These are phyloP conservation scores for Trachurus trachurus DNA, from an alignment of 2,797 vertebrate species.

Conservation along the genomic window DNA sequence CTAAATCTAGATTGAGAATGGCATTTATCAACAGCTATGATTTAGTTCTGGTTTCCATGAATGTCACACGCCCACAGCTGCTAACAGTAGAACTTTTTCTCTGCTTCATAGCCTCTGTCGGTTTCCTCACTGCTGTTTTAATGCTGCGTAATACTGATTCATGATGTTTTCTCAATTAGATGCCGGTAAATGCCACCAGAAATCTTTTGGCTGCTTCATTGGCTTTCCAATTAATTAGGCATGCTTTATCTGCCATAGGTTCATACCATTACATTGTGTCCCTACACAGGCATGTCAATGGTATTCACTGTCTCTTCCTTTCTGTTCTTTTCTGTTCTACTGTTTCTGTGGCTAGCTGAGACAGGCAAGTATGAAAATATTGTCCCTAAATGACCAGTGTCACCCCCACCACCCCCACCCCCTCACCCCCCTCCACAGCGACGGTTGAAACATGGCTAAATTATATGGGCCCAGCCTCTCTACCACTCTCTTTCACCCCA, in stretches of 20 bases:
- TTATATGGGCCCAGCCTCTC: slow-evolving; percentile 47
- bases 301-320: slow-evolving; percentile 83
- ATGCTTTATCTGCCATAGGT: slow-evolving; percentile 42
- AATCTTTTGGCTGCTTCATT: background rate
- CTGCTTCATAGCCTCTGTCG: background rate
- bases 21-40: background rate
- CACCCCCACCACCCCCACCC: background rate
- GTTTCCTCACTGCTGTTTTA: background rate
- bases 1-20: background rate
- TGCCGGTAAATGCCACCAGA: background rate
- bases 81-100: background rate
- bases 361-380: slow-evolving; percentile 88
- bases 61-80: background rate
- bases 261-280: slow-evolving; percentile 66
- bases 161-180: background rate
- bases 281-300: slow-evolving; percentile 77
- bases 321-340: slow-evolving; percentile 80
- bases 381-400: slow-evolving; percentile 55
- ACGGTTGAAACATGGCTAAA: slow-evolving; percentile 66
- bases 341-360: slow-evolving; percentile 87
- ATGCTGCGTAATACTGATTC: background rate
- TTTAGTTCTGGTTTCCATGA: background rate
- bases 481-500: slow-evolving; percentile 45
- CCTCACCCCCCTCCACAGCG: background rate
- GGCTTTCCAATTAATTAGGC: slow-evolving; percentile 50